Percentiles rank a stretch among this genome's conserved stretches.
phyloP scores from a whole-genome alignment of 2,888 invertebrate species.

The Nymphalis polychloros region DNA sequence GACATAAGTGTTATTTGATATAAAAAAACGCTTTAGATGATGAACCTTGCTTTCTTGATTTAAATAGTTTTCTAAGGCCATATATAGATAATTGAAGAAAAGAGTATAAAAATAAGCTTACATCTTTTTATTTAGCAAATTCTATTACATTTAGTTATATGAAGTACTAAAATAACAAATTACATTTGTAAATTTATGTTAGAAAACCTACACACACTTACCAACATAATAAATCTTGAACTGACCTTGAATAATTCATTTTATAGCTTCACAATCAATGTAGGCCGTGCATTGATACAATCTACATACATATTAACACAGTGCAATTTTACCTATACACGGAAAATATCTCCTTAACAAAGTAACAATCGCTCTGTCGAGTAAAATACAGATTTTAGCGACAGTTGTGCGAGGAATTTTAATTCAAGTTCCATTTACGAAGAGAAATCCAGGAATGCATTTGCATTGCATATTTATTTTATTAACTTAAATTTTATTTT shows the following conservation, averaged over 20 bases:
- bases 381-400: conserved; percentile 23
- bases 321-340: neutral
- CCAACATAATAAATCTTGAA: neutral
- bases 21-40: too few species aligned
- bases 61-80: too few species aligned
- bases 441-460: conserved; percentile 29
- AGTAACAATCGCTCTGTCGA: conserved; percentile 2
- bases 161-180: too few species aligned
- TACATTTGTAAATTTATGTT: too few species aligned
- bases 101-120: neutral
- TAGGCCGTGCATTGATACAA: neutral
- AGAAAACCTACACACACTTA: neutral
- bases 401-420: conserved; percentile 33
- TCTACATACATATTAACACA: conserved; percentile 2
- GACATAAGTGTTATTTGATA: too few species aligned
- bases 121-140: neutral
- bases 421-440: conserved; percentile 31
- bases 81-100: too few species aligned
- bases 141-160: too few species aligned
- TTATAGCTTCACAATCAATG: conserved; percentile 19
- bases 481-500: too few species aligned
- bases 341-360: neutral
- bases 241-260: conserved; percentile 26
- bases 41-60: too few species aligned
- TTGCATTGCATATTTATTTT: conserved; percentile 14